These are phyloP conservation scores for Setophaga coronata DNA, from an alignment of 2,113 vertebrate genomes.

Conservation along the genomic window DNA sequence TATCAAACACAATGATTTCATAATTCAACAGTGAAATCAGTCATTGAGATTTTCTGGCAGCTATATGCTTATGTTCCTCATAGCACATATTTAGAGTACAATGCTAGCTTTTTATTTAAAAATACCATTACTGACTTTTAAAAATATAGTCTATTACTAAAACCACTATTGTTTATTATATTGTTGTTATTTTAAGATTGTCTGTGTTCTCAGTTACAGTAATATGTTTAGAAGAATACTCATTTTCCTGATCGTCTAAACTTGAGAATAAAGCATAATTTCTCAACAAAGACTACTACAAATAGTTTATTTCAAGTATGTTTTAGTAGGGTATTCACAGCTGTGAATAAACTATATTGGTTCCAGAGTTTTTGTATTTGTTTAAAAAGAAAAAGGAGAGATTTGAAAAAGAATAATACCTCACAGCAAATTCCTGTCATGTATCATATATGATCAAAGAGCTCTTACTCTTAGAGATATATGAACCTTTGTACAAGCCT, in stretches of 20 bases:
- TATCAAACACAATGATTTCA: conserved; percentile 14
- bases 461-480: background rate
- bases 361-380: background rate
- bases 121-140: conserved; percentile 36
- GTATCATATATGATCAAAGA: background rate
- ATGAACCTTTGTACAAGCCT: background rate
- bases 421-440: background rate
- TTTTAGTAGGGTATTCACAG: background rate
- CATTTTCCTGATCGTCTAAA: background rate
- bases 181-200: conserved; percentile 8
- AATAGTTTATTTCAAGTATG: background rate
- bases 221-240: background rate
- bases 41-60: background rate
- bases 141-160: conserved; percentile 8
- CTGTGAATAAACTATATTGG: background rate
- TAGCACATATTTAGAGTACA: background rate
- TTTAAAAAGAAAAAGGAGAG: background rate
- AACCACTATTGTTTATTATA: conserved; percentile 18
- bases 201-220: background rate
- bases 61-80: background rate
- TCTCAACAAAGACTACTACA: background rate
- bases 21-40: background rate
- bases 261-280: background rate
- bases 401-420: background rate
- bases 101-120: conserved; percentile 32